phyloP scores from a whole-genome alignment of 1,140 invertebrate species.

The Belonocnema kinseyi region DNA sequence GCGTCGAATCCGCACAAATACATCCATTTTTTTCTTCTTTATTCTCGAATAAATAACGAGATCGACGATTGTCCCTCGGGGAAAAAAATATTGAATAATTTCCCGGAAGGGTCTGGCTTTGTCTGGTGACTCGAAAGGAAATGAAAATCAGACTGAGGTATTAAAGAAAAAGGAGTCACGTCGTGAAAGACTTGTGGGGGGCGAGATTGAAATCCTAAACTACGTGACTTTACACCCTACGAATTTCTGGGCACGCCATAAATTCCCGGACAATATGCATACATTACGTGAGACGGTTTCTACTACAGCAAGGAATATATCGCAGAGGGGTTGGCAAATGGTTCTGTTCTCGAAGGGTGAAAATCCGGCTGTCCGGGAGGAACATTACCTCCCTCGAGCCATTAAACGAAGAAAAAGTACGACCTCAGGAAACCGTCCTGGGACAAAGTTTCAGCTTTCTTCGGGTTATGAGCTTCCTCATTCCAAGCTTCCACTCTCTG shows the following conservation, averaged over 20 bases:
- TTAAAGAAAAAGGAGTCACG: slow-evolving; percentile 7
- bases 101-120: neutral
- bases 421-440: neutral
- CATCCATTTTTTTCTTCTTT: too few relatives aligned
- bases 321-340: slow-evolving; percentile 26
- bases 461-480: slow-evolving; percentile 5
- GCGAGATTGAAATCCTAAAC: slow-evolving; percentile 26
- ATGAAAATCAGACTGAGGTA: slow-evolving; percentile 19
- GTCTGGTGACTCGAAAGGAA: neutral
- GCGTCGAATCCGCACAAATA: too few relatives aligned
- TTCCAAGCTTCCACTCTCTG: neutral
- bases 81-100: neutral
- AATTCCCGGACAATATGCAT: slow-evolving; percentile 28
- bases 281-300: slow-evolving; percentile 19
- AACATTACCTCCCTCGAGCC: slow-evolving; percentile 17
- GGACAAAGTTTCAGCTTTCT: slow-evolving; percentile 19
- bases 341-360: slow-evolving; percentile 16
- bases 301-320: slow-evolving; percentile 9
- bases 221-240: slow-evolving; percentile 28
- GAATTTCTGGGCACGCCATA: slow-evolving; percentile 9
- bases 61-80: too few relatives aligned
- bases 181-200: neutral
- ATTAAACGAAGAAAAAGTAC: slow-evolving; percentile 13
- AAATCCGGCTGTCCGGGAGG: slow-evolving; percentile 8
- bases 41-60: too few relatives aligned